Conservation (phyloP, 2,888 invertebrate species). For the Keiferia lycopersicella region DNA sequence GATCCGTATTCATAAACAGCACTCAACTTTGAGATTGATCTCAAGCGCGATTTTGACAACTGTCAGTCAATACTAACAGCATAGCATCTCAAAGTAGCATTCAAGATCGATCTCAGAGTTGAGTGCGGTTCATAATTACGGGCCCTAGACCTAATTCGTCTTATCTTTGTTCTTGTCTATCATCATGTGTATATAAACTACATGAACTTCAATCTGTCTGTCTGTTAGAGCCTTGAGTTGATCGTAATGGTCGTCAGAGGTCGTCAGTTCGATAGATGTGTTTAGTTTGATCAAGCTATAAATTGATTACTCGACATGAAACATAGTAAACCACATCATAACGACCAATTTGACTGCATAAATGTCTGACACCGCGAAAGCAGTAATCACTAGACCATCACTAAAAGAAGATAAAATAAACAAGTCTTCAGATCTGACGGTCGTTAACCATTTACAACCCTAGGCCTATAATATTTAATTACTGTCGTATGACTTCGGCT, state of each 20-base stretch:
- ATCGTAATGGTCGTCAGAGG: neutral
- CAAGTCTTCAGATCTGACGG: neutral
- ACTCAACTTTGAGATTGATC: too few species aligned
- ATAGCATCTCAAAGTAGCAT: too few species aligned
- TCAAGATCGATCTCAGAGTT: too few species aligned
- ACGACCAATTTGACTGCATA: neutral
- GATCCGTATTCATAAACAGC: too few species aligned
- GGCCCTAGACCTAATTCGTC: constrained; percentile 1
- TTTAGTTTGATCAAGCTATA: neutral
- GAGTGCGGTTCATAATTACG: too few species aligned
- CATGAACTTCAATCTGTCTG: neutral
- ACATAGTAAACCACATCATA: neutral
- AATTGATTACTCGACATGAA: neutral
- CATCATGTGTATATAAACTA: neutral
- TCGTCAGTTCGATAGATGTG: neutral
- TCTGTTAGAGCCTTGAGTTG: neutral
- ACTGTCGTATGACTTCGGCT: neutral
- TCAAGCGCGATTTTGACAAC: too few species aligned
- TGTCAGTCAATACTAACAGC: too few species aligned
- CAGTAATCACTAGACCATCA: neutral
- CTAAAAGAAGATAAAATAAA: neutral
- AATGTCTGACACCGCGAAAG: neutral
- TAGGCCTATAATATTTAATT: constrained; percentile 13
- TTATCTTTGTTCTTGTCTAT: neutral
- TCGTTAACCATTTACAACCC: neutral